A percentile compares a stretch with the other conserved stretches of the same genome.
phyloP scores from a whole-genome alignment of 2,797 vertebrate species.

The Fringilla coelebs region DNA sequence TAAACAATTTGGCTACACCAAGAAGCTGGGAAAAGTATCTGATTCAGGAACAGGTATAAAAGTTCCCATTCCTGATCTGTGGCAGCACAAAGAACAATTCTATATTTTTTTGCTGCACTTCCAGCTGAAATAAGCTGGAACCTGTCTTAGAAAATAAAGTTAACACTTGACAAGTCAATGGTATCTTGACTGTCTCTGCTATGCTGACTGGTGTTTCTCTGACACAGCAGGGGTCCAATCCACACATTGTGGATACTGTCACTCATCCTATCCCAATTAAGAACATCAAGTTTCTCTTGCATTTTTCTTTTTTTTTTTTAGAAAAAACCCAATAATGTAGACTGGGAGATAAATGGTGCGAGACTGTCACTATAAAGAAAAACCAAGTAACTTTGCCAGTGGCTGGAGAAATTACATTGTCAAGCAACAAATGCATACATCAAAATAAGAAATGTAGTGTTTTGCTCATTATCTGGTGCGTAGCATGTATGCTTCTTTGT shows the following conservation, averaged over 20 bases:
- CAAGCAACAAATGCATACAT: slow-evolving; percentile 15
- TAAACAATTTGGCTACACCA: not conserved
- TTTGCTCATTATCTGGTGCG: not conserved
- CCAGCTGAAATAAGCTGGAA: not conserved
- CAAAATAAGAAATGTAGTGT: slow-evolving; percentile 17
- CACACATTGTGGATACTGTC: not conserved
- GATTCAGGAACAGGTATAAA: not conserved
- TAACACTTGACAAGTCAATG: not conserved
- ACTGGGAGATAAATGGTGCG: not conserved
- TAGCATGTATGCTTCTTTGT: not conserved
- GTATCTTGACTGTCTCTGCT: not conserved
- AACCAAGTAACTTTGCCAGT: not conserved
- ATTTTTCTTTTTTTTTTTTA: too few relatives aligned
- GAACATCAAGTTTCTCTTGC: not conserved
- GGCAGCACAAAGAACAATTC: not conserved
- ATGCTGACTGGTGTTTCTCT: not conserved
- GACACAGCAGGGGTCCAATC: not conserved
- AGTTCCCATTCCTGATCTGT: not conserved
- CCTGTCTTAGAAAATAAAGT: not conserved
- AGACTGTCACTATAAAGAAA: not conserved
- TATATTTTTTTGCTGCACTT: not conserved
- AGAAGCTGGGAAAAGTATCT: not conserved
- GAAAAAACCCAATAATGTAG: not conserved
- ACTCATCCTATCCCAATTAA: not conserved
- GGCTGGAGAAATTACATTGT: not conserved